These are phyloP conservation scores for Podarcis muralis DNA, from an alignment of 2,113 vertebrate species.

Conservation along the genomic window DNA sequence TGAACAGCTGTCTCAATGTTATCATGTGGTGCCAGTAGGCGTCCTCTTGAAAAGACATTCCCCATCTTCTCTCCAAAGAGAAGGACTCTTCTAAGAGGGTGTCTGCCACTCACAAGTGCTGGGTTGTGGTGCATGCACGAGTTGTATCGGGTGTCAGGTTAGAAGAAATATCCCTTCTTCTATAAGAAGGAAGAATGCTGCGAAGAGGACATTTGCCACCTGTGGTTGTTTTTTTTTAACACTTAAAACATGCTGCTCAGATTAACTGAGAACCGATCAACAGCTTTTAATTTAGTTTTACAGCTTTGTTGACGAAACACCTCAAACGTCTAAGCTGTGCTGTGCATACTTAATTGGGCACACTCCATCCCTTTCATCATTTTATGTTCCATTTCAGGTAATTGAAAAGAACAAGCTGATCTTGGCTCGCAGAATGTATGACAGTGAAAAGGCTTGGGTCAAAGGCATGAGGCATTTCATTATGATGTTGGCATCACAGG, in stretches of 20 bases:
- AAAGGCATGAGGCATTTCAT: constrained; percentile 77
- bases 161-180: not conserved
- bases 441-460: constrained; percentile 80
- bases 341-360: not conserved
- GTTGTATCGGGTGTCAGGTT: not conserved
- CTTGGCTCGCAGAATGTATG: constrained; percentile 75
- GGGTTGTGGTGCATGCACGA: not conserved
- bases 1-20: not conserved
- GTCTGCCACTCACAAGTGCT: not conserved
- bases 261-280: not conserved
- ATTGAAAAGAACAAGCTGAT: constrained; percentile 81
- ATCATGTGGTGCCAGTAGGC: not conserved
- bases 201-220: not conserved
- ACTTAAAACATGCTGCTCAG: not conserved
- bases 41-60: not conserved
- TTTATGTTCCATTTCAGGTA: constrained; percentile 74
- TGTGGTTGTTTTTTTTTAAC: not conserved
- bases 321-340: not conserved
- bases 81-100: not conserved
- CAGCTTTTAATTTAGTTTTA: not conserved
- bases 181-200: not conserved
- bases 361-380: not conserved
- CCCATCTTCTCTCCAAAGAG: not conserved
- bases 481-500: constrained; percentile 75
- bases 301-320: not conserved